Conservation (phyloP, 1,140 invertebrate genomes). For the Anastrepha ludens region DNA sequence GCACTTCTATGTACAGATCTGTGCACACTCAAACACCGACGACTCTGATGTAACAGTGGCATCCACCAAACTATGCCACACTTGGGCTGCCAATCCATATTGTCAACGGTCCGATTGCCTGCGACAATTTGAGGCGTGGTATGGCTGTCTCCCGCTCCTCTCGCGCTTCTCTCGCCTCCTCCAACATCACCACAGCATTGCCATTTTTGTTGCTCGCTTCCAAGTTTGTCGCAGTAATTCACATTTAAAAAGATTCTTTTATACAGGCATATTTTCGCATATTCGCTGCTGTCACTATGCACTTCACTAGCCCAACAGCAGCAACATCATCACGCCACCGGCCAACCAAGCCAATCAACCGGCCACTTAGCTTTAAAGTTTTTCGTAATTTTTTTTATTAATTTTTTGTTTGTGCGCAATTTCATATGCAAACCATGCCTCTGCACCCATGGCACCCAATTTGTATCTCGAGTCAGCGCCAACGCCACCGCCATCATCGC, state of each 20-base stretch:
- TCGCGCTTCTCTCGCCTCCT: no score
- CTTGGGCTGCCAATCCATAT: constrained; percentile 11
- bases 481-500: not conserved
- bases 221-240: not conserved
- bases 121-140: not conserved
- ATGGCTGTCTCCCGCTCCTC: not conserved
- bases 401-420: constrained; percentile 17
- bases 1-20: no score
- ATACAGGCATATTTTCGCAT: not conserved
- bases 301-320: constrained; percentile 11
- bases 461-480: constrained; percentile 40
- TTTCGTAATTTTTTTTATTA: not conserved
- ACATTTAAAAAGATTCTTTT: constrained; percentile 22
- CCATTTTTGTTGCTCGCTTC: not conserved
- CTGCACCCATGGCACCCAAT: constrained; percentile 39
- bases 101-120: not conserved
- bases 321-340: not conserved
- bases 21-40: no score
- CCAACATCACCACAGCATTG: not conserved
- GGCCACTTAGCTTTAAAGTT: constrained; percentile 15
- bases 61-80: not conserved
- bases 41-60: not conserved
- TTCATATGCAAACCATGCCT: constrained; percentile 50
- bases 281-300: not conserved
- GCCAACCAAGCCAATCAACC: constrained; percentile 28